A percentile compares a stretch with the other conserved stretches of the same genome.
Evolutionary conservation across 2,797 vertebrate genomes (phyloP).

Genomic region (Kryptopterus vitreolus): DNA sequence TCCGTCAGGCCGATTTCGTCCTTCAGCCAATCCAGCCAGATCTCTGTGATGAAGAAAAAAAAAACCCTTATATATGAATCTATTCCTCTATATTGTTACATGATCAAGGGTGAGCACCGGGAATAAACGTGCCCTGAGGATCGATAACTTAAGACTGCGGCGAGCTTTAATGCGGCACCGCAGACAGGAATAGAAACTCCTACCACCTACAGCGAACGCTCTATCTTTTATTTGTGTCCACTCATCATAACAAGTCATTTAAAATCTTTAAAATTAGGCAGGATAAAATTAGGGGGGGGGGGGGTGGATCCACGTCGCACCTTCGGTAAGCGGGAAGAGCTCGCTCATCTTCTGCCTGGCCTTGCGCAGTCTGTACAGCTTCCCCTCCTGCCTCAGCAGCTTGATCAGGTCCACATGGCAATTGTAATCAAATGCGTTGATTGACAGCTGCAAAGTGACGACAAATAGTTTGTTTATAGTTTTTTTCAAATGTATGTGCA

Average conservation of each 20-base stretch:
- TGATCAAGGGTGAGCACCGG: no score
- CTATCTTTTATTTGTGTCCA: not conserved
- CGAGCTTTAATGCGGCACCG: not conserved
- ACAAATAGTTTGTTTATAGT: no score
- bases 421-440: slow-evolving; percentile 96
- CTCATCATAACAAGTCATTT: not conserved
- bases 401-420: slow-evolving; percentile 95
- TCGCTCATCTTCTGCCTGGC: slow-evolving; percentile 98
- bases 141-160: not conserved
- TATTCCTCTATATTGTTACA: no score
- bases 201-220: not conserved
- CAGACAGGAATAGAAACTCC: not conserved
- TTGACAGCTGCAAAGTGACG: slow-evolving; percentile 78
- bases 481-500: no score
- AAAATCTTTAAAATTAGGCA: no score
- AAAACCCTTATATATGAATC: no score
- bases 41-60: slow-evolving; percentile 72
- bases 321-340: slow-evolving; percentile 95
- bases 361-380: slow-evolving; percentile 80
- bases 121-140: not conserved
- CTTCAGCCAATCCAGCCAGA: slow-evolving; percentile 97
- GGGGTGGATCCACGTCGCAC: no score
- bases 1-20: slow-evolving; percentile 90
- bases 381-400: slow-evolving; percentile 89
- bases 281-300: no score